Percentiles rank a stretch among this genome's conserved stretches.
Conservation (phyloP, 30 jellyfish, hydroid and myxozoan species). For the Hydractinia symbiolongicarpus region DNA sequence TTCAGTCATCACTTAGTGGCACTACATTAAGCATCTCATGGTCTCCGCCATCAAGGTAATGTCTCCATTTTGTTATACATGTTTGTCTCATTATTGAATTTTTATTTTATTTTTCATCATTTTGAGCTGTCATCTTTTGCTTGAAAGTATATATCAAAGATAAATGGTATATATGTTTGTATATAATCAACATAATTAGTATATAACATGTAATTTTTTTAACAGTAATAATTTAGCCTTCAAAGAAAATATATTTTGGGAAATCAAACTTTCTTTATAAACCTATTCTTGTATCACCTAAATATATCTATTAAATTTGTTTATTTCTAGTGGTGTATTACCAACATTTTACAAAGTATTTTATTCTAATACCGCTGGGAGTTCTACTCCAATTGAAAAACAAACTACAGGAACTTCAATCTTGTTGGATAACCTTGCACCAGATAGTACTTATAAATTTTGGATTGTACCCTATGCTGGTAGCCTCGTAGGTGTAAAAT, state of each 20-base stretch:
- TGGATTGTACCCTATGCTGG: slow-evolving; percentile 56
- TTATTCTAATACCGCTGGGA: slow-evolving; percentile 30
- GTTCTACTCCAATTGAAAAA: not conserved
- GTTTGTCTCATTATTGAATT: too few relatives aligned
- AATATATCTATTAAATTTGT: not conserved
- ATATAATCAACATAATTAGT: too few relatives aligned
- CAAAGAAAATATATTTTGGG: too few relatives aligned
- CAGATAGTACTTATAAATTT: slow-evolving; percentile 52
- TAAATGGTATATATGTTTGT: too few relatives aligned
- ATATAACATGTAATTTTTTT: too few relatives aligned
- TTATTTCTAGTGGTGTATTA: slow-evolving; percentile 49
- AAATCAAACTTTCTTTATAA: too few relatives aligned
- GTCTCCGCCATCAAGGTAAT: slow-evolving; percentile 27
- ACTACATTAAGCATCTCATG: not conserved
- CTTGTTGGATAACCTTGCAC: slow-evolving; percentile 33
- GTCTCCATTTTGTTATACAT: not conserved
- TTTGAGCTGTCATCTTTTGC: too few relatives aligned
- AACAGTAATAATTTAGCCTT: too few relatives aligned
- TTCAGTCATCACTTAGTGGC: not conserved
- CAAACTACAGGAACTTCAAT: slow-evolving; percentile 30
- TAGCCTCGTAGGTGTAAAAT: slow-evolving; percentile 39
- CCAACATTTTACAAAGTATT: slow-evolving; percentile 62
- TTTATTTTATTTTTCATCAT: too few relatives aligned
- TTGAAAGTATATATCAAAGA: too few relatives aligned
- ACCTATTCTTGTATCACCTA: too few relatives aligned